Percentiles rank a stretch among this genome's conserved stretches.
phyloP scores from a whole-genome alignment of 2,113 vertebrate species.

The Takifugu flavidus region DNA sequence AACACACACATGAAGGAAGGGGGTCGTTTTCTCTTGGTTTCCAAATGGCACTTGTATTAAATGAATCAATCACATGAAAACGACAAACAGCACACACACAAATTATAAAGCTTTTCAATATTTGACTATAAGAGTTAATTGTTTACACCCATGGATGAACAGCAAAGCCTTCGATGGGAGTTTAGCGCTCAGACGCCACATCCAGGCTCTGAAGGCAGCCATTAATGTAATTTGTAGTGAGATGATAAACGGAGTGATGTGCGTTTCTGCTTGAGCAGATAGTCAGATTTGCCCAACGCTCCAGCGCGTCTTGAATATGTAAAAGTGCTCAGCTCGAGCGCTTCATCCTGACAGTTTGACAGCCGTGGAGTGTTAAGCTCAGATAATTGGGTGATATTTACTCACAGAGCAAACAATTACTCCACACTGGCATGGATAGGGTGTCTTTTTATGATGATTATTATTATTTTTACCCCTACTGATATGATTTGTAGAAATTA shows the following conservation, averaged over 20 bases:
- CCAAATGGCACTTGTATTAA: slow-evolving; percentile 5
- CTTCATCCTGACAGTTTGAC: slow-evolving; percentile 69
- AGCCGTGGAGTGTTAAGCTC: slow-evolving; percentile 63
- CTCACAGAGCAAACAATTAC: slow-evolving; percentile 64
- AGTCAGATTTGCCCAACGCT: slow-evolving; percentile 75
- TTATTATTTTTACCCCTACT: slow-evolving; percentile 41
- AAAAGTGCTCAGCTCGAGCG: slow-evolving; percentile 60
- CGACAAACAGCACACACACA: slow-evolving; percentile 4
- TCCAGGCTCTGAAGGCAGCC: slow-evolving; percentile 55
- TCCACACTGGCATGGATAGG: slow-evolving; percentile 47
- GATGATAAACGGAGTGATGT: slow-evolving; percentile 74
- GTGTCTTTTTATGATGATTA: slow-evolving; percentile 19
- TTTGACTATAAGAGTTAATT: slow-evolving; percentile 28
- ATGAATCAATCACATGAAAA: slow-evolving; percentile 16
- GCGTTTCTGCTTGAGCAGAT: slow-evolving; percentile 73
- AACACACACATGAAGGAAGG: slow-evolving; percentile 10
- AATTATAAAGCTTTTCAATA: slow-evolving; percentile 1
- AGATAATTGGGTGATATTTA: slow-evolving; percentile 75
- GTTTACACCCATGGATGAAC: slow-evolving; percentile 39
- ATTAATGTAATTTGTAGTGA: slow-evolving; percentile 76
- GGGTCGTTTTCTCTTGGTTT: slow-evolving; percentile 9
- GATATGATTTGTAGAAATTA: slow-evolving; percentile 58
- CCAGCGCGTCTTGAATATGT: slow-evolving; percentile 74
- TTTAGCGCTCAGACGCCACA: slow-evolving; percentile 35
- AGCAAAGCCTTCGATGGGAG: slow-evolving; percentile 36